A percentile compares a stretch with the other conserved stretches of the same genome.
These are phyloP conservation scores for Spisula solida DNA, from an alignment of 2,888 invertebrate species.

Conservation along the genomic window DNA sequence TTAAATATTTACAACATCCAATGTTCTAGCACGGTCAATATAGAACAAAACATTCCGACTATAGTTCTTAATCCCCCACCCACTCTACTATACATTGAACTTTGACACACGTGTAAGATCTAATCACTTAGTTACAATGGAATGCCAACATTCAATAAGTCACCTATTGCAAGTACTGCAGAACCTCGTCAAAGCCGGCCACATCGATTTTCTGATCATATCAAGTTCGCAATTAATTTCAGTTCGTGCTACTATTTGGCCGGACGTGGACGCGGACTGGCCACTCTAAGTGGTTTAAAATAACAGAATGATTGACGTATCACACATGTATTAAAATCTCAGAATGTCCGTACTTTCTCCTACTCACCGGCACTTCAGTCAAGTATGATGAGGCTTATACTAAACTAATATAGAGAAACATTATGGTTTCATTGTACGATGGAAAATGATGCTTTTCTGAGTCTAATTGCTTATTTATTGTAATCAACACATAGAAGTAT, in stretches of 20 bases:
- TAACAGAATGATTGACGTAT: not conserved
- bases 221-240: not conserved
- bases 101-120: not conserved
- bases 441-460: not conserved
- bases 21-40: not conserved
- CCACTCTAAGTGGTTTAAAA: not conserved
- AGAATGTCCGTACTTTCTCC: not conserved
- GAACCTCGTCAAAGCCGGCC: not conserved
- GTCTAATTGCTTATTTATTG: no score
- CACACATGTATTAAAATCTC: not conserved
- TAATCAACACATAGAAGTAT: no score
- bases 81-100: not conserved
- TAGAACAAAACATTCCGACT: not conserved
- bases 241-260: not conserved
- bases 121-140: slow-evolving; percentile 22
- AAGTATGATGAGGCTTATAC: not conserved
- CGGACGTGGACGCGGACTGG: not conserved
- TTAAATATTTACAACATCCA: slow-evolving; percentile 22
- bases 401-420: not conserved
- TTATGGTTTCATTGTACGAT: not conserved
- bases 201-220: not conserved
- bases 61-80: slow-evolving; percentile 3
- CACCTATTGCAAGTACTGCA: not conserved
- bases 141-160: not conserved
- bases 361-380: not conserved